phyloP scores from a whole-genome alignment of 53 echinoderm and acorn worm species.

The Hippasteria phrygiana region DNA sequence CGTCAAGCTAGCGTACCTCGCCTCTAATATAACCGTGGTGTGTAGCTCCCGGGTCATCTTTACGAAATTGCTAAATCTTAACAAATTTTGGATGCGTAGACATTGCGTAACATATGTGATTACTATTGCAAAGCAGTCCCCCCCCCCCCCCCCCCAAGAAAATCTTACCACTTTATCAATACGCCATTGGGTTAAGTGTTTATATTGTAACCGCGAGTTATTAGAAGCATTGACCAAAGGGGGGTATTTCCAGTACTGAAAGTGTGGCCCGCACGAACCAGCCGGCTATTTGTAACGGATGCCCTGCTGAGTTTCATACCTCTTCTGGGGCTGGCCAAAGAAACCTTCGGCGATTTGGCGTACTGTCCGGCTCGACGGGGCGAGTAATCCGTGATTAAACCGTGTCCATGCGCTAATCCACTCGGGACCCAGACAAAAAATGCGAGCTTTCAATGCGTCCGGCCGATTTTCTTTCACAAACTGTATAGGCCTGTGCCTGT shows the following conservation, averaged over 20 bases:
- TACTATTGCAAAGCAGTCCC: too few species aligned
- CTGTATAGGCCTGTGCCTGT: neutral
- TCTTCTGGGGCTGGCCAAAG: neutral
- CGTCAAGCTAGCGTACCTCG: neutral
- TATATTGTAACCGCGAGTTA: neutral
- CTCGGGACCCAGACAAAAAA: neutral
- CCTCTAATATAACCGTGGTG: too few species aligned
- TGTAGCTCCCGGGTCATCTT: too few species aligned
- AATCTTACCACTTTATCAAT: too few species aligned
- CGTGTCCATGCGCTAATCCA: neutral
- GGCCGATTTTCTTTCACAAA: neutral
- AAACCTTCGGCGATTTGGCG: neutral
- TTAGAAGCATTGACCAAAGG: neutral
- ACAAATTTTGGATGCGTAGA: too few species aligned
- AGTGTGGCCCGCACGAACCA: neutral
- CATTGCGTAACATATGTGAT: too few species aligned
- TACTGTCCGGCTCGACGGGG: neutral
- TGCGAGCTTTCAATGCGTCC: neutral
- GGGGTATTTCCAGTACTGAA: neutral
- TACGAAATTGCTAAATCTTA: too few species aligned
- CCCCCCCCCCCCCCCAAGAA: too few species aligned
- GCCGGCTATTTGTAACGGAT: conserved; percentile 1
- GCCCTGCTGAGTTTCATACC: neutral
- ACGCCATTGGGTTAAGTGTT: neutral
- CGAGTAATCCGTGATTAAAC: neutral